Evolutionary conservation across 2,888 invertebrate species (phyloP).

Genomic region (Ellobium chinense): DNA sequence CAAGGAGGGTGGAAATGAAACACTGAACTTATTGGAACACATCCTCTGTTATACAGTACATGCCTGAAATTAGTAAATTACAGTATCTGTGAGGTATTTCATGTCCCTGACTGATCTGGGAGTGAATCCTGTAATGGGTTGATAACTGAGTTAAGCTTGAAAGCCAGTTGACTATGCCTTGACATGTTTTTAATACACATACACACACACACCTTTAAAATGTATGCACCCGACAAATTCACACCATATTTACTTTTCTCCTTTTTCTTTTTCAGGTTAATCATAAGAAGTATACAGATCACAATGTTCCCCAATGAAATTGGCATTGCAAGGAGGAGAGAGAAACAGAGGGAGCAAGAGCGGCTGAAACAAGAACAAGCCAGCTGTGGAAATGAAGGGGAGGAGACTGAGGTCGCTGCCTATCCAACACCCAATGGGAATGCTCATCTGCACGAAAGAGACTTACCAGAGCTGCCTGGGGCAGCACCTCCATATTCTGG

Average conservation of each 20-base stretch:
- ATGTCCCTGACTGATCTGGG: no score
- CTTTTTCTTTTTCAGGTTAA: constrained; percentile 56
- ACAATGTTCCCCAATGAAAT: constrained; percentile 67
- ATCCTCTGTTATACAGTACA: no score
- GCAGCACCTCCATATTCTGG: not conserved
- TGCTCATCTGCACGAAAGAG: not conserved
- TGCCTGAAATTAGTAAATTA: no score
- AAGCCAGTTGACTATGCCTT: no score
- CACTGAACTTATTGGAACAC: no score
- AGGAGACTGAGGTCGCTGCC: not conserved
- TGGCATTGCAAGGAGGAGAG: constrained; percentile 58
- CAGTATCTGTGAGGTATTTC: no score
- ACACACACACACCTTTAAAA: no score
- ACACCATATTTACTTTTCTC: not conserved
- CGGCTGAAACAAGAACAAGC: not conserved
- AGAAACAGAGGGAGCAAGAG: constrained; percentile 52
- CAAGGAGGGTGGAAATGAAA: no score
- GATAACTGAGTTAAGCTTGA: no score
- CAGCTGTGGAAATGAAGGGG: not conserved
- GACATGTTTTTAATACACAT: no score
- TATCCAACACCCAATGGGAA: not conserved
- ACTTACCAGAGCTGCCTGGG: not conserved
- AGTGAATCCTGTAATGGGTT: no score
- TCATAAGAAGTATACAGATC: constrained; percentile 61
- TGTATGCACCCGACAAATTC: no score